These are phyloP conservation scores for Rachycentron canadum DNA, from an alignment of 2,797 vertebrate genomes.

Conservation along the genomic window DNA sequence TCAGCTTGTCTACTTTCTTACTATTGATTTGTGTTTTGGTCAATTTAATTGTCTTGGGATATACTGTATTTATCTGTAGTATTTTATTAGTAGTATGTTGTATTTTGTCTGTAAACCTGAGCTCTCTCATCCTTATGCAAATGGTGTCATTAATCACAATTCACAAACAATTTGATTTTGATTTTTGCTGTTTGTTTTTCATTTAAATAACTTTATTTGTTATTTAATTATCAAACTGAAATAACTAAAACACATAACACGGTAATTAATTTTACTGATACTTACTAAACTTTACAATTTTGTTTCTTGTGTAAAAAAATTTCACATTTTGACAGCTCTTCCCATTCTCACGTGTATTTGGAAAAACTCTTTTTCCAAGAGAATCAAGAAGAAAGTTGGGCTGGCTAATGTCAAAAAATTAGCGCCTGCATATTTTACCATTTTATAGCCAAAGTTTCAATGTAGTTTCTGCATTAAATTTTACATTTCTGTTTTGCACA, in stretches of 20 bases:
- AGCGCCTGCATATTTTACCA: not conserved
- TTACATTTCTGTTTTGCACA: constrained; percentile 69
- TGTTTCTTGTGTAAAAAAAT: no score
- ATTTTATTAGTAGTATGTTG: no score
- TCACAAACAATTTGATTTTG: not conserved
- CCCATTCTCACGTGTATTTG: not conserved
- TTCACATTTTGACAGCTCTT: not conserved
- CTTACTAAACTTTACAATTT: no score
- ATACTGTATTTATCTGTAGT: not conserved
- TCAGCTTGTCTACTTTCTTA: not conserved
- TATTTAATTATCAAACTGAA: no score
- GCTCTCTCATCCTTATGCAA: not conserved
- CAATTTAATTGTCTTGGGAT: not conserved
- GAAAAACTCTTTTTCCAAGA: not conserved
- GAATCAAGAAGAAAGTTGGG: not conserved
- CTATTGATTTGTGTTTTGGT: constrained; percentile 1
- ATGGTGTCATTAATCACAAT: not conserved
- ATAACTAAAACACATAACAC: not conserved
- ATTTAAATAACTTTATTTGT: not conserved
- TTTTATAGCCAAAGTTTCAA: not conserved
- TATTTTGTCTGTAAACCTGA: not conserved
- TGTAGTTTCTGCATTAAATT: constrained; percentile 19
- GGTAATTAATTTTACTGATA: not conserved
- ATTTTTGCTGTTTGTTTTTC: not conserved
- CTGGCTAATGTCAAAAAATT: not conserved